phyloP scores from a whole-genome alignment of 53 echinoderm and acorn worm species.

The Hippasteria phrygiana region DNA sequence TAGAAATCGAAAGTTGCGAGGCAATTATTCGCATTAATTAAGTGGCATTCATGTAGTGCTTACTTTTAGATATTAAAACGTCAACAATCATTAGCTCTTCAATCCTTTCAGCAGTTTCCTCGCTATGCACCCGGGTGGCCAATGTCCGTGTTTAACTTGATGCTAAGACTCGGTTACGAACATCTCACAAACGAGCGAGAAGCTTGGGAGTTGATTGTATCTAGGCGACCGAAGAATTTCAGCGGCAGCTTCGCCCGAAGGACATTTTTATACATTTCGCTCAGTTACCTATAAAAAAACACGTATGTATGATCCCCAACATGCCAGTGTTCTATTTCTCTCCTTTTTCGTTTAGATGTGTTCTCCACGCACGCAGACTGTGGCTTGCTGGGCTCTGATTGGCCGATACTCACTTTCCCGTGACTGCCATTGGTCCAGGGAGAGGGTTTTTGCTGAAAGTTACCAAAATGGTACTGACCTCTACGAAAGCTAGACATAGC shows the following conservation, averaged over 20 bases:
- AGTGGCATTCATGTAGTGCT: too few species aligned
- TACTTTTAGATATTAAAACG: too few species aligned
- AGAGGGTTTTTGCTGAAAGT: background rate
- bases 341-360: background rate
- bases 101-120: background rate
- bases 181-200: background rate
- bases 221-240: background rate
- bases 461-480: background rate
- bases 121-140: background rate
- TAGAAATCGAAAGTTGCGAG: too few species aligned
- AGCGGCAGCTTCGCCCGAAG: background rate
- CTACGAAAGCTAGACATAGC: too few species aligned
- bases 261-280: constrained; percentile 39
- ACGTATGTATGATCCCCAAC: background rate
- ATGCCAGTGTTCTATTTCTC: constrained; percentile 18
- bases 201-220: background rate
- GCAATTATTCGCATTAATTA: too few species aligned
- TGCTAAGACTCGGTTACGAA: background rate
- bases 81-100: background rate
- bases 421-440: constrained; percentile 30
- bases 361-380: constrained; percentile 19
- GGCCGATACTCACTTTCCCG: background rate
- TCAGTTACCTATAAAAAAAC: background rate
- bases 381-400: constrained; percentile 9
- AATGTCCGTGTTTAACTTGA: background rate